Evolutionary conservation across 2,888 invertebrate genomes (phyloP).

Genomic region (Lepidocyrtinus sp.): DNA sequence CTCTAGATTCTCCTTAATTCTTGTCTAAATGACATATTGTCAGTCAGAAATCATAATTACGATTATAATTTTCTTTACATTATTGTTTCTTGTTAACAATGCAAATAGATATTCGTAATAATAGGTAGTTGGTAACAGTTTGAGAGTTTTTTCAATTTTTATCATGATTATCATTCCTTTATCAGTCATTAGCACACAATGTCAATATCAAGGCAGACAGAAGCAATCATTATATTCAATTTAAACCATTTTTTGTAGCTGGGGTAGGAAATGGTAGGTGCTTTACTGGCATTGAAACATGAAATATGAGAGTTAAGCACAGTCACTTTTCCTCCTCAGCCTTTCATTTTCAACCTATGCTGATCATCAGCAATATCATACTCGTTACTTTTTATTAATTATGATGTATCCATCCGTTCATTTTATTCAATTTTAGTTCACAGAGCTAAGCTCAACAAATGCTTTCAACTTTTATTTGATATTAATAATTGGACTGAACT

Average conservation of each 20-base stretch:
- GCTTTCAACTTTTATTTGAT: background rate
- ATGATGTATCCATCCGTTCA: constrained; percentile 51
- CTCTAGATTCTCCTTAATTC: constrained; percentile 32
- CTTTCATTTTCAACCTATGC: background rate
- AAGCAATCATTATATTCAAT: background rate
- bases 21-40: too few species aligned
- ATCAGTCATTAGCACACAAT: background rate
- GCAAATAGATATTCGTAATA: constrained; percentile 11
- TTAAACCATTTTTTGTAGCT: background rate
- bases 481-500: background rate
- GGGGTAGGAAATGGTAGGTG: too few species aligned
- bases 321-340: constrained; percentile 18
- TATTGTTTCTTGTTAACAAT: constrained; percentile 8
- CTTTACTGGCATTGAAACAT: background rate
- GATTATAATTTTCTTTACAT: background rate
- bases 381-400: constrained; percentile 51
- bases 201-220: background rate
- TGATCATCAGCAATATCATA: constrained; percentile 22
- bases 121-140: background rate
- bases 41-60: constrained; percentile 4
- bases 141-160: background rate
- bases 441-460: background rate
- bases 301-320: constrained; percentile 7
- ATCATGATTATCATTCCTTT: background rate
- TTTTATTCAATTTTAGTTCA: background rate